Evolutionary conservation across 1,140 invertebrate genomes (phyloP).

Genomic region (Hestina assimilis): DNA sequence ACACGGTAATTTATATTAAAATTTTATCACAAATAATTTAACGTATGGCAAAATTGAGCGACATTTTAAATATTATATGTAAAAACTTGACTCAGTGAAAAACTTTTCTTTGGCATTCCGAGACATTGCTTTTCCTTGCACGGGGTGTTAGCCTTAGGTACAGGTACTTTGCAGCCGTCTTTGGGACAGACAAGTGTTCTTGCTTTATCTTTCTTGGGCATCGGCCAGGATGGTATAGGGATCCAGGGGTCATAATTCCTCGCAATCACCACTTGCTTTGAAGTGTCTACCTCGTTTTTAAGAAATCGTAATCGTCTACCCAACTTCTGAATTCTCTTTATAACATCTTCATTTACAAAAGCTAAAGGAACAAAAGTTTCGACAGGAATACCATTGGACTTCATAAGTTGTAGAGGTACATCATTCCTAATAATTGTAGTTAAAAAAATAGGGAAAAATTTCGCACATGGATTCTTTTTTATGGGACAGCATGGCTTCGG

Average conservation of each 20-base stretch:
- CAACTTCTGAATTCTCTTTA: not conserved
- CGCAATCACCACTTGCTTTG: constrained; percentile 15
- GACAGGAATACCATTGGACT: not conserved
- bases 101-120: not conserved
- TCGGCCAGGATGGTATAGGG: constrained; percentile 55
- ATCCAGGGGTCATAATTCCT: constrained; percentile 51
- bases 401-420: not conserved
- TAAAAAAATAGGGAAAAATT: constrained; percentile 13
- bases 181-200: constrained; percentile 38
- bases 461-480: constrained; percentile 32
- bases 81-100: not conserved
- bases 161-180: constrained; percentile 40
- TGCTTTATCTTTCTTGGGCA: constrained; percentile 32
- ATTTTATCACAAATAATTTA: too few species aligned
- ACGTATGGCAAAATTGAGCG: too few species aligned
- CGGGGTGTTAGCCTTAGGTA: constrained; percentile 12
- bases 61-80: not conserved
- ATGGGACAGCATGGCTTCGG: constrained; percentile 18
- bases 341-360: not conserved
- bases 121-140: constrained; percentile 14
- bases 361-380: not conserved
- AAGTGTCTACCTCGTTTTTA: not conserved
- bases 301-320: not conserved
- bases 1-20: too few species aligned
- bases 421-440: not conserved